Evolutionary conservation across 2,888 invertebrate genomes (phyloP).

Genomic region (Ornithoptera priamus): DNA sequence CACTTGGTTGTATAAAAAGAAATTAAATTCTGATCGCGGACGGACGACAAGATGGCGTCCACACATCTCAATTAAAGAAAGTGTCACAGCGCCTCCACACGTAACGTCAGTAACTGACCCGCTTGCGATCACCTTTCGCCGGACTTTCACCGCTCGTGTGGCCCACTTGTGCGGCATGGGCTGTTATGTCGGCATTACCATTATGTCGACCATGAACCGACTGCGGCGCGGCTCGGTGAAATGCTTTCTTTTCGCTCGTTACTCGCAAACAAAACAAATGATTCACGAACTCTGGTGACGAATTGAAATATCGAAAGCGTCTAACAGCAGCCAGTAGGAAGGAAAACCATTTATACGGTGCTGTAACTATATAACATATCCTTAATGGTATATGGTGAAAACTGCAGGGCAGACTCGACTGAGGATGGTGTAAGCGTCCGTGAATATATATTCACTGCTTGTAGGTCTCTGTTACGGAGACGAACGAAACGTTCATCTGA

Average conservation of each 20-base stretch:
- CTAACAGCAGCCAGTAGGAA: no score
- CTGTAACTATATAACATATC: no score
- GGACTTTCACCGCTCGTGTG: constrained; percentile 68
- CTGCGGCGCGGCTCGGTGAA: constrained; percentile 22
- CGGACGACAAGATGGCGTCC: constrained; percentile 29
- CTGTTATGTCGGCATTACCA: constrained; percentile 39
- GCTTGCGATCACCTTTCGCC: constrained; percentile 67
- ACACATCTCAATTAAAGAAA: constrained; percentile 51
- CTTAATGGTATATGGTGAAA: no score
- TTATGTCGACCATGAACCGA: constrained; percentile 42
- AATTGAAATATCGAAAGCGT: no score
- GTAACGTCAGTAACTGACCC: constrained; percentile 72
- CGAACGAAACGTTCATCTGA: no score
- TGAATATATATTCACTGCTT: no score
- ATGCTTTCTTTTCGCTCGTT: constrained; percentile 28
- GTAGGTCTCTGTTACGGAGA: no score
- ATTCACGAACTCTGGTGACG: neutral
- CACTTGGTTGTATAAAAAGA: no score
- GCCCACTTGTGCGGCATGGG: constrained; percentile 48
- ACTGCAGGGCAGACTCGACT: no score
- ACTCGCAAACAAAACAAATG: constrained; percentile 15
- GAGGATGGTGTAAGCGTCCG: no score
- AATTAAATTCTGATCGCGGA: no score
- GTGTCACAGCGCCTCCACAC: constrained; percentile 62
- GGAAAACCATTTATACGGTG: no score